Percentiles rank a stretch among this genome's conserved stretches.
Evolutionary conservation across 2,888 invertebrate species (phyloP).

Genomic region (Melanostoma mellinum): DNA sequence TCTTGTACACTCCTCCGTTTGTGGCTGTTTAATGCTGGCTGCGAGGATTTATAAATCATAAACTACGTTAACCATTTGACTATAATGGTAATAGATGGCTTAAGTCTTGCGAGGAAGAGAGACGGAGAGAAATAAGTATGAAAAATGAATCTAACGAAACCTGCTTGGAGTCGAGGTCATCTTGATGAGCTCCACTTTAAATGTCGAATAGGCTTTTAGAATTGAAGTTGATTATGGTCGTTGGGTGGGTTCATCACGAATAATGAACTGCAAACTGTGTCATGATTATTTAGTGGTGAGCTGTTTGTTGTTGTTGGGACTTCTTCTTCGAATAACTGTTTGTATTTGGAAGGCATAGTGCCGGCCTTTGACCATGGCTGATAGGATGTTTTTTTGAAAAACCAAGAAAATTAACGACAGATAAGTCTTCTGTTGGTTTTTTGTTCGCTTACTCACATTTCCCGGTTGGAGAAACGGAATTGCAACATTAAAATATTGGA

Average conservation of each 20-base stretch:
- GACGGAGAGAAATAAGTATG: neutral
- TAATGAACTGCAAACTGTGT: neutral
- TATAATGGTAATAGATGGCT: slow-evolving; percentile 31
- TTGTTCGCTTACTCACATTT: too few relatives aligned
- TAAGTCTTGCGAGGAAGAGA: slow-evolving; percentile 14
- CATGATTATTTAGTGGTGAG: neutral
- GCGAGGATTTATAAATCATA: slow-evolving; percentile 57
- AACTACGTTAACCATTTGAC: slow-evolving; percentile 37
- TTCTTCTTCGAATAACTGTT: too few relatives aligned
- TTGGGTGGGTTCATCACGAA: neutral
- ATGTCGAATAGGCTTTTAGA: slow-evolving; percentile 29
- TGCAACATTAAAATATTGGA: too few relatives aligned
- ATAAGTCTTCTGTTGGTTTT: too few relatives aligned
- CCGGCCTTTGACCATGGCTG: too few relatives aligned
- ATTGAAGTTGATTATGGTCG: slow-evolving; percentile 1
- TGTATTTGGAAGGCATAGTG: too few relatives aligned
- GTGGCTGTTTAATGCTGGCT: slow-evolving; percentile 21
- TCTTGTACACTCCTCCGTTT: slow-evolving; percentile 6
- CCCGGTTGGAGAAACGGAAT: too few relatives aligned
- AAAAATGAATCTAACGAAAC: neutral
- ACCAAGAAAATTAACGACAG: slow-evolving; percentile 2
- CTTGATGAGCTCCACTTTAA: slow-evolving; percentile 38
- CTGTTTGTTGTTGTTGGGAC: too few relatives aligned
- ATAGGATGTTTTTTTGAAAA: neutral
- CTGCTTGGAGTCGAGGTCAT: slow-evolving; percentile 43